phyloP scores from a whole-genome alignment of 2,888 invertebrate species.

The Notodonta ziczac region DNA sequence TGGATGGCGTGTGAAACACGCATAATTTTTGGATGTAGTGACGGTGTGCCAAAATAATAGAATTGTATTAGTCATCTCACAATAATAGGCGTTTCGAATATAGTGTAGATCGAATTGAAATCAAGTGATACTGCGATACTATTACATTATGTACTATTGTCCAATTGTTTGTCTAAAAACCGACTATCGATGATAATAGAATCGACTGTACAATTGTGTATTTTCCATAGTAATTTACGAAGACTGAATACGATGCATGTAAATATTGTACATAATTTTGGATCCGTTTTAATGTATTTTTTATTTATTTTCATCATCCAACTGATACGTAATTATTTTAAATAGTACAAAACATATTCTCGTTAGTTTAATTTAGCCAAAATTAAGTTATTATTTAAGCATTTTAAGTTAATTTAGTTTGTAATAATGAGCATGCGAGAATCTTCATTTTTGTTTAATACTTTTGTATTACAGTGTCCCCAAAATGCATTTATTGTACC shows the following conservation, averaged over 20 bases:
- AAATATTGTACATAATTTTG: slow-evolving; percentile 42
- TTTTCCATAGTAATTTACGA: slow-evolving; percentile 38
- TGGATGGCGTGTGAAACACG: slow-evolving; percentile 25
- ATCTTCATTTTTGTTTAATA: slow-evolving; percentile 43
- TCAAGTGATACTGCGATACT: neutral
- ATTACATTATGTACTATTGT: neutral
- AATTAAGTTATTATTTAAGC: slow-evolving; percentile 36
- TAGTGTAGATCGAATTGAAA: neutral
- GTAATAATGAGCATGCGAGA: slow-evolving; percentile 33
- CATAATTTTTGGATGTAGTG: slow-evolving; percentile 22
- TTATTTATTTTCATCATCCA: slow-evolving; percentile 41
- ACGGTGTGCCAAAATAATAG: slow-evolving; percentile 31
- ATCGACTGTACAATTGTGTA: slow-evolving; percentile 4
- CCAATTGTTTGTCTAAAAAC: slow-evolving; percentile 4
- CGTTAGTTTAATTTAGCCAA: slow-evolving; percentile 34
- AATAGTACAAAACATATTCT: slow-evolving; percentile 64
- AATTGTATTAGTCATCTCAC: slow-evolving; percentile 9
- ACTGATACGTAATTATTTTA: slow-evolving; percentile 46
- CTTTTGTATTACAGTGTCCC: slow-evolving; percentile 64
- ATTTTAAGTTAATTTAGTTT: slow-evolving; percentile 31
- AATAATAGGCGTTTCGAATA: neutral
- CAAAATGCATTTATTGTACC: slow-evolving; percentile 71
- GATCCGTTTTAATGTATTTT: slow-evolving; percentile 25
- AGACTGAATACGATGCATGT: slow-evolving; percentile 42
- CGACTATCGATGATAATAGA: neutral